A percentile compares a stretch with the other conserved stretches of the same genome.
Conservation (phyloP, 1,140 invertebrate species). For the Psilanteris sp. region DNA sequence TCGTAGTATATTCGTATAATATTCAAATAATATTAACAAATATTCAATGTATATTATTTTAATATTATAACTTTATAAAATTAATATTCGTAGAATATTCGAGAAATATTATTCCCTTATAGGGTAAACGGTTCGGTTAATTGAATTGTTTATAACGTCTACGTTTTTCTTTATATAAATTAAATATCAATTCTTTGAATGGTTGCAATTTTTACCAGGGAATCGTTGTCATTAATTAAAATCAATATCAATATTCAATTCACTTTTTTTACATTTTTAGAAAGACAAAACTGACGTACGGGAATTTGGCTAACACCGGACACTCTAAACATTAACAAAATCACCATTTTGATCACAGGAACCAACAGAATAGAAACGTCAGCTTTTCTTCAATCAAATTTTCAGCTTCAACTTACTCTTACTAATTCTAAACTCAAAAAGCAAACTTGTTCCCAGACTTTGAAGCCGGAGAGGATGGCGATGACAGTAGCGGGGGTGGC, state of each 20-base stretch:
- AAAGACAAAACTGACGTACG: slow-evolving; percentile 35
- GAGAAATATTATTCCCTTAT: no score
- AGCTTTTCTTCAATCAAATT: neutral
- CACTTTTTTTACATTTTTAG: slow-evolving; percentile 35
- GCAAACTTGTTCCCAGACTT: slow-evolving; percentile 72
- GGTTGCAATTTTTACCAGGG: no score
- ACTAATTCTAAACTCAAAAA: slow-evolving; percentile 35
- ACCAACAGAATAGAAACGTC: neutral
- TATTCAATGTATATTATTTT: no score
- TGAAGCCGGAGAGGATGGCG: slow-evolving; percentile 80
- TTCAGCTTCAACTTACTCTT: neutral
- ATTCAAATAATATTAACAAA: no score
- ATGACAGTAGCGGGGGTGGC: slow-evolving; percentile 80
- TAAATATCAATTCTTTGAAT: no score
- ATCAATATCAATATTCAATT: neutral
- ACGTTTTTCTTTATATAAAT: no score
- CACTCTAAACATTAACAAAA: slow-evolving; percentile 33
- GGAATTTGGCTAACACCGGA: slow-evolving; percentile 13
- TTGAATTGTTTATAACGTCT: no score
- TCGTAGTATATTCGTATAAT: no score
- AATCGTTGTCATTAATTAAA: no score
- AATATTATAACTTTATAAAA: no score
- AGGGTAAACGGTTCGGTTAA: no score
- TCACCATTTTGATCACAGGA: slow-evolving; percentile 26
- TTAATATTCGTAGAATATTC: no score